phyloP scores from a whole-genome alignment of 2,888 invertebrate genomes.

The Drosophila cognata region DNA sequence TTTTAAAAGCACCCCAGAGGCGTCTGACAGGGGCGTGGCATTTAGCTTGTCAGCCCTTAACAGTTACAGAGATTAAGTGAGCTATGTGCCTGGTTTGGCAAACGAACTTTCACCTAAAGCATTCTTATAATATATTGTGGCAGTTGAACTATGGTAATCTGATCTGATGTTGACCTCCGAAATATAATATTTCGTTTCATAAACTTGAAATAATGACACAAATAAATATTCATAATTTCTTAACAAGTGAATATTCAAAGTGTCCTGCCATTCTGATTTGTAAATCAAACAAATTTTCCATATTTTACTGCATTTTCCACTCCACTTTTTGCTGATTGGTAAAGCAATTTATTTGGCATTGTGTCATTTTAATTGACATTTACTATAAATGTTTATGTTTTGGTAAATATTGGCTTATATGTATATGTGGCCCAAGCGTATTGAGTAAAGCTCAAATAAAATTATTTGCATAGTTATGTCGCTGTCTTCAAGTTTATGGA shows the following conservation, averaged over 20 bases:
- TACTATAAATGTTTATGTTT: slow-evolving; percentile 18
- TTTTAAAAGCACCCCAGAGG: slow-evolving; percentile 27
- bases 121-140: neutral
- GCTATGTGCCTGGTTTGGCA: neutral
- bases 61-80: neutral
- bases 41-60: slow-evolving; percentile 13
- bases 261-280: neutral
- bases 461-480: slow-evolving; percentile 12
- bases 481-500: slow-evolving; percentile 8
- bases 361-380: slow-evolving; percentile 48
- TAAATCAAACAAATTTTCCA: slow-evolving; percentile 12
- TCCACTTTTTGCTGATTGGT: slow-evolving; percentile 7
- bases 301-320: slow-evolving; percentile 15
- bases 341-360: slow-evolving; percentile 42
- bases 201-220: neutral
- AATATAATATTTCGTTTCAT: neutral
- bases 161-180: neutral
- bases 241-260: neutral
- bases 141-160: neutral
- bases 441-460: slow-evolving; percentile 10
- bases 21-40: slow-evolving; percentile 12
- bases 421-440: neutral
- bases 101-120: slow-evolving; percentile 1
- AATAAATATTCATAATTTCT: neutral
- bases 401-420: neutral